Evolutionary conservation across 2,888 invertebrate species (phyloP).

Genomic region (Eupithecia dodoneata): DNA sequence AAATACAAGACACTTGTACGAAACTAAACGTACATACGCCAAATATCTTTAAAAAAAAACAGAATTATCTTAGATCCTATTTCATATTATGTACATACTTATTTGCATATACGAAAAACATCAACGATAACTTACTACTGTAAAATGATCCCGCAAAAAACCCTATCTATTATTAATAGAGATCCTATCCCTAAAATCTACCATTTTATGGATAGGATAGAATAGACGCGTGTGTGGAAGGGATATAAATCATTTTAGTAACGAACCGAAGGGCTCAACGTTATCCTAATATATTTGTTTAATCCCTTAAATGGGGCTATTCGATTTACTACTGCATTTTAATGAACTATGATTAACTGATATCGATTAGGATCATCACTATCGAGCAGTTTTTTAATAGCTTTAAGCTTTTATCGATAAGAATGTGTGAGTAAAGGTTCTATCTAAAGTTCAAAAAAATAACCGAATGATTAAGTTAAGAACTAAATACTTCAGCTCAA

Average conservation of each 20-base stretch:
- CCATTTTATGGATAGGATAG: neutral
- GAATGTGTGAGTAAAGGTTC: neutral
- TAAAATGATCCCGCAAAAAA: neutral
- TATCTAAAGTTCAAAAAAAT: neutral
- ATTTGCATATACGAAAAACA: neutral
- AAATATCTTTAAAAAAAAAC: neutral
- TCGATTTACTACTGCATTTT: conserved; percentile 44
- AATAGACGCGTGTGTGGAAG: neutral
- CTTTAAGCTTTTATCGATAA: conserved; percentile 9
- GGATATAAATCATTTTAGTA: conserved; percentile 71
- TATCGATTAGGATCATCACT: conserved; percentile 28
- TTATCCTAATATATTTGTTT: conserved; percentile 73
- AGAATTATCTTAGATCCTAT: neutral
- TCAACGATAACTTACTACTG: neutral
- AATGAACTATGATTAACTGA: conserved; percentile 60
- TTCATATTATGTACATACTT: too few relatives aligned
- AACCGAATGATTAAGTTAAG: neutral
- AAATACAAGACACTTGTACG: neutral
- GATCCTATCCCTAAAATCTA: neutral
- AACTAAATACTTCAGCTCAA: neutral
- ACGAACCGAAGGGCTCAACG: conserved; percentile 56
- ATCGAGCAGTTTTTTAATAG: neutral
- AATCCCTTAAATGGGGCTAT: conserved; percentile 60
- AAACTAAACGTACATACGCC: too few relatives aligned
- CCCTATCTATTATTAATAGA: neutral